Conservation (phyloP, 2,888 invertebrate genomes). For the Sarcophaga carnaria region DNA sequence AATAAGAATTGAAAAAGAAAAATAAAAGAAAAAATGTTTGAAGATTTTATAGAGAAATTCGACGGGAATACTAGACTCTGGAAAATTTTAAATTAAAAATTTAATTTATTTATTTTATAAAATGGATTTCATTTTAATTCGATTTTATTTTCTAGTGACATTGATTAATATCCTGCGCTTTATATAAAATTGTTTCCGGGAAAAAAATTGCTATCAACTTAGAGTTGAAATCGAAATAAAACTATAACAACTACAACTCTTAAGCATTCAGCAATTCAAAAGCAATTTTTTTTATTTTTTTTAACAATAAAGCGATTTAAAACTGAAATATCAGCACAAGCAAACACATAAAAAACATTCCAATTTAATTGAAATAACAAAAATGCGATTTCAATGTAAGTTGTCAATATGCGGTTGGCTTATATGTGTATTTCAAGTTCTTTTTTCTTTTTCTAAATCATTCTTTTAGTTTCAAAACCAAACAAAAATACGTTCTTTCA, state of each 20-base stretch:
- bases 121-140: slow-evolving; percentile 6
- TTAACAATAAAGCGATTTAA: neutral
- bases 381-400: slow-evolving; percentile 56
- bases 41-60: too few species aligned
- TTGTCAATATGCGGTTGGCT: slow-evolving; percentile 59
- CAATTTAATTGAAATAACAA: slow-evolving; percentile 56
- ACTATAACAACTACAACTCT: slow-evolving; percentile 6
- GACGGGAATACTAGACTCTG: too few species aligned
- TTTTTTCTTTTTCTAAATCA: neutral
- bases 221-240: neutral
- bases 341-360: neutral
- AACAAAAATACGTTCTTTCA: slow-evolving; percentile 15
- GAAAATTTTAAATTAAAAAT: neutral
- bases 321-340: slow-evolving; percentile 25
- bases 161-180: slow-evolving; percentile 28
- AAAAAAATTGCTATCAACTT: neutral
- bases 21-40: too few species aligned
- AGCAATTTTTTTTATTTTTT: neutral
- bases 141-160: slow-evolving; percentile 20
- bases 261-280: neutral
- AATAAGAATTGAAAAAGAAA: neutral
- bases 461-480: neutral
- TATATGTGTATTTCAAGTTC: neutral
- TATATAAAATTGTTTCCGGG: slow-evolving; percentile 24
- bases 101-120: neutral